Evolutionary conservation across 2,113 vertebrate species (phyloP).

Genomic region (Genyomyrus donnyi): DNA sequence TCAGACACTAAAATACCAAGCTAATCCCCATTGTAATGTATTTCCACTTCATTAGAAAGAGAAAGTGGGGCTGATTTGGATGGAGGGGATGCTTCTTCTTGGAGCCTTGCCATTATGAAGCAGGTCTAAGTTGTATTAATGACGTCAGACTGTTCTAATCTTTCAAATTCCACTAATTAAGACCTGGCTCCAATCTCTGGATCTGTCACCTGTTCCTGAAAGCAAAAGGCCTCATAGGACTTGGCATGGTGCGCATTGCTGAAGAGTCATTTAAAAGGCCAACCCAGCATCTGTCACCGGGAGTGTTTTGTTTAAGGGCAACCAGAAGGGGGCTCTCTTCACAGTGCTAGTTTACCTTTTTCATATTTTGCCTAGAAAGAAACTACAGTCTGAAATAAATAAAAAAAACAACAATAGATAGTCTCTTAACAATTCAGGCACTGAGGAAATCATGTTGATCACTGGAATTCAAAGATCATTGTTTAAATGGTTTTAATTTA

Average conservation of each 20-base stretch:
- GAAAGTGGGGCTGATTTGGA: background rate
- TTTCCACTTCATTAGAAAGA: conserved; percentile 18
- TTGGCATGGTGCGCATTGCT: background rate
- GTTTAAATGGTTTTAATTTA: background rate
- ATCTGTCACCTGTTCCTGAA: background rate
- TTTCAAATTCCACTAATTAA: conserved; percentile 7
- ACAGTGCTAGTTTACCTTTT: background rate
- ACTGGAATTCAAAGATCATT: background rate
- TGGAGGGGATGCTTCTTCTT: background rate
- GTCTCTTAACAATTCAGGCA: background rate
- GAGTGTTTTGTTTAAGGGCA: background rate
- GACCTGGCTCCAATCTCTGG: background rate
- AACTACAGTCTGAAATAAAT: background rate
- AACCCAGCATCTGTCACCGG: background rate
- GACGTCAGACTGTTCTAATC: conserved; percentile 1
- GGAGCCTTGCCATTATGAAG: background rate
- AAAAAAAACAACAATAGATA: background rate
- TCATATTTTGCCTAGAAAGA: background rate
- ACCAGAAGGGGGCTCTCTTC: background rate
- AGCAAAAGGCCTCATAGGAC: background rate
- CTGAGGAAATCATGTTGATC: background rate
- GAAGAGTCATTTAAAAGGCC: background rate
- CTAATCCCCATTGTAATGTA: background rate
- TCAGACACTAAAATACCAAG: background rate
- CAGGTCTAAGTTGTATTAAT: conserved; percentile 5